Base-by-base conservation (phyloP, 2,113 vertebrate species). In the Hyperopisus bebe region DNA sequence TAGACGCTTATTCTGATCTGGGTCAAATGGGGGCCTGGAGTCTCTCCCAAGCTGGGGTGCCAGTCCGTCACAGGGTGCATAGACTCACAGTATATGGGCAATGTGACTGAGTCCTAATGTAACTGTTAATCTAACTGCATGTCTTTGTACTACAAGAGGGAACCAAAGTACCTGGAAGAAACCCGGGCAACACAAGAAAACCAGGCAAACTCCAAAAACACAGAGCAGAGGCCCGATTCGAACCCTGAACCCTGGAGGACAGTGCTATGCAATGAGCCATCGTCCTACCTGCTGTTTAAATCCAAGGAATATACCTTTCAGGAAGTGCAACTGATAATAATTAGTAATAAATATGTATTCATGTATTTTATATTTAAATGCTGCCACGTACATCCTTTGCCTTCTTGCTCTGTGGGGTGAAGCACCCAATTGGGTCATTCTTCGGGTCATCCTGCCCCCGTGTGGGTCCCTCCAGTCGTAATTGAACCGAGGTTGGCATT, bases 341-440 rank as follows among this genome's bases (percentile, higher is more conserved):
- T 17, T 15, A 51, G 4, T 51, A 51, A 51, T 15, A n/a, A 70
- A 70, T 70, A 11, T 70, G n/a, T 70, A 70, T 70, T 70, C 27
- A 31, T 31, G 62, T 31, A 70, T 70, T 31, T 27, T 70, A 70
- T 31, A 31, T 70, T 70, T 70, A 70, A 70, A 70, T 48, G 48
- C 39, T 84, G 10, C 44, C 48, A 91, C 96, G 91, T 91, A 98
- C 98, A 96, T 98, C 95, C 0, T 94, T 95, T 0, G 95, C 92
- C 89, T 97, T 97, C 92, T 96, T 97, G 95, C 95, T 96, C 92
- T 98, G 96, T 0, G 97, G 94, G 0, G 97, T 96, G 92, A 99
- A 99, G 93, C 98, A 99, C 93, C 98, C 96, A 27, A 98, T 96
- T 83, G 96, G 90, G 42, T 98, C 96, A 0, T 93, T 94, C 88